phyloP scores from a whole-genome alignment of 2,113 vertebrate species.

The Brachyhypopomus occidentalis region DNA sequence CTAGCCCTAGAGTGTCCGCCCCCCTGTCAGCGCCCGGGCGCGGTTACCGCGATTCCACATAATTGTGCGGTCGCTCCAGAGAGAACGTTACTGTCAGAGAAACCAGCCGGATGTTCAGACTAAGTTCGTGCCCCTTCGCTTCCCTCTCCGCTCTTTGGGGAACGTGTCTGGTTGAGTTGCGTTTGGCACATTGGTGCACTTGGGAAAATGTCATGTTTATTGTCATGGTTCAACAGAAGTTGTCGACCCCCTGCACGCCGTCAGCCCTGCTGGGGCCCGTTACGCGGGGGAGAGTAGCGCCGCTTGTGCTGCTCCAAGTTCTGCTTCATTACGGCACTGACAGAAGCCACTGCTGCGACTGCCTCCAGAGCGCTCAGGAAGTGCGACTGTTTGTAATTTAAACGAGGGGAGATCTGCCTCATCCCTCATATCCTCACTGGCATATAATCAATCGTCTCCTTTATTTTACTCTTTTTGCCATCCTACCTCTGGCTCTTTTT shows the following conservation, averaged over 20 bases:
- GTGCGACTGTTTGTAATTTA: neutral
- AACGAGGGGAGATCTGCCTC: conserved; percentile 25
- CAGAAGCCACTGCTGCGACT: conserved; percentile 1
- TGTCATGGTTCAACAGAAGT: conserved; percentile 17
- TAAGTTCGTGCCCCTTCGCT: neutral
- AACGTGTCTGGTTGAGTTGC: conserved; percentile 16
- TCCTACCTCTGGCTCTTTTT: conserved; percentile 25
- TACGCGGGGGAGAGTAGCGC: neutral
- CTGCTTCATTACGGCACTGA: neutral
- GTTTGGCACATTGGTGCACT: conserved; percentile 9
- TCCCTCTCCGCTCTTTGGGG: neutral
- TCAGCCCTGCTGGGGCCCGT: neutral
- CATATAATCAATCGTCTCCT: conserved; percentile 16
- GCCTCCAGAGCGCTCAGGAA: conserved; percentile 6
- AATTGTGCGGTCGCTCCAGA: conserved; percentile 74
- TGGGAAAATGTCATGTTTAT: conserved; percentile 30
- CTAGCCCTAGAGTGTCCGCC: conserved; percentile 8
- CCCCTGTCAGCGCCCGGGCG: conserved; percentile 52
- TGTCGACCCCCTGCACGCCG: conserved; percentile 3
- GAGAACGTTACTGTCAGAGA: conserved; percentile 67
- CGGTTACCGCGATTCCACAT: conserved; percentile 63
- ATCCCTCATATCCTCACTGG: conserved; percentile 49
- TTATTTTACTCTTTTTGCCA: conserved; percentile 24
- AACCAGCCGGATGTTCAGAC: conserved; percentile 52
- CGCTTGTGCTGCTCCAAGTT: neutral